Conservation (phyloP, 2,113 vertebrate genomes). For the Myotis lucifugus region DNA sequence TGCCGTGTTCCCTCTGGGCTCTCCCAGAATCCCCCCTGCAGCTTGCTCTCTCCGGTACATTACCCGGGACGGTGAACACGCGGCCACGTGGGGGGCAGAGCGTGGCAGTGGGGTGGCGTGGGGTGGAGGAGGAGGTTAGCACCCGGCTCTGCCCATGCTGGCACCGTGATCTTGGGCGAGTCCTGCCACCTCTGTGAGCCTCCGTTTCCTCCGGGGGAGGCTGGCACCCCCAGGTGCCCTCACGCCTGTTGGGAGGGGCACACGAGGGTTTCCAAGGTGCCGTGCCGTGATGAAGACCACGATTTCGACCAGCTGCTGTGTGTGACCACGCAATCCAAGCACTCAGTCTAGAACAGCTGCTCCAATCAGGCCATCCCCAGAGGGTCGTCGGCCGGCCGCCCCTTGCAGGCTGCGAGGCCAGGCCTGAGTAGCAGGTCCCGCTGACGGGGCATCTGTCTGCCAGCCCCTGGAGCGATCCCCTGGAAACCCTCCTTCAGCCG, state of each 20-base stretch:
- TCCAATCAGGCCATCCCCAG: background rate
- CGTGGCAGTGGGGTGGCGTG: fast-evolving
- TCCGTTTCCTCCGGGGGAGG: background rate
- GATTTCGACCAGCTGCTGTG: background rate
- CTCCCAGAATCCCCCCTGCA: fast-evolving
- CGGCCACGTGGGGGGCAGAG: background rate
- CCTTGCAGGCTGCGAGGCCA: background rate
- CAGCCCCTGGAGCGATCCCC: conserved; percentile 80
- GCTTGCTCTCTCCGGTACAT: fast-evolving
- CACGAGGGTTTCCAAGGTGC: fast-evolving
- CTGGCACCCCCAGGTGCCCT: fast-evolving
- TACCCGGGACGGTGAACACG: fast-evolving
- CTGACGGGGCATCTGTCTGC: conserved; percentile 55
- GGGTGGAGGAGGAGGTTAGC: background rate
- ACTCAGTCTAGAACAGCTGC: background rate
- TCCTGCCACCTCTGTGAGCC: fast-evolving
- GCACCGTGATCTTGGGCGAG: background rate
- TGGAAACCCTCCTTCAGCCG: conserved; percentile 80
- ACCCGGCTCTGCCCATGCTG: fast-evolving
- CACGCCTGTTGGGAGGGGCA: background rate
- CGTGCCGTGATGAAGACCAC: fast-evolving
- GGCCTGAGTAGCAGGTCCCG: background rate
- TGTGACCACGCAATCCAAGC: fast-evolving
- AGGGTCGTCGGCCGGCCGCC: background rate
- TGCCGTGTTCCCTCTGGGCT: too few relatives aligned